Conservation (phyloP, 2,113 vertebrate genomes). For the Macrotis lagotis region DNA sequence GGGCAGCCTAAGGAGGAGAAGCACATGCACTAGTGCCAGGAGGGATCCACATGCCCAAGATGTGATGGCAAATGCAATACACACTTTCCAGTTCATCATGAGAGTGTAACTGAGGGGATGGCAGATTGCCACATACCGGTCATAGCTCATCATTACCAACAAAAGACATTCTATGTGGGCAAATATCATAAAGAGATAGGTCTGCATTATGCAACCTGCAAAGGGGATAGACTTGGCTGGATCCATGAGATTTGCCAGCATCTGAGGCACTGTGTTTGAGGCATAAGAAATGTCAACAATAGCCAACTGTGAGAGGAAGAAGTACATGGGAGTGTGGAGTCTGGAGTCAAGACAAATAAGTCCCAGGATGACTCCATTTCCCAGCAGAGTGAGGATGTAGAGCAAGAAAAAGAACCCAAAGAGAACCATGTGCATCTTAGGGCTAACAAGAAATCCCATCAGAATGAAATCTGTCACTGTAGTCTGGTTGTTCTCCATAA, state of each 20-base stretch:
- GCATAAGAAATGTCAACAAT: slow-evolving; percentile 64
- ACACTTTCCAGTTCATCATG: slow-evolving; percentile 60
- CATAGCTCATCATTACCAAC: slow-evolving; percentile 74
- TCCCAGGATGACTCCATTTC: slow-evolving; percentile 64
- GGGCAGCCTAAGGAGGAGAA: slow-evolving; percentile 57
- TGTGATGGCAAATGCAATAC: not conserved
- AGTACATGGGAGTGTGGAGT: slow-evolving; percentile 76
- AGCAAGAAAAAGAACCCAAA: slow-evolving; percentile 68
- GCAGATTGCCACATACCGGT: slow-evolving; percentile 68
- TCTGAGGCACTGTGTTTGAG: slow-evolving; percentile 66
- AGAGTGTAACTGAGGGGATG: slow-evolving; percentile 54
- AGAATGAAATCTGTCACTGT: slow-evolving; percentile 54
- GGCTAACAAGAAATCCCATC: slow-evolving; percentile 52
- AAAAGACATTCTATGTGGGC: slow-evolving; percentile 62
- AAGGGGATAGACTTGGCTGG: slow-evolving; percentile 61
- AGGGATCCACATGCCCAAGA: slow-evolving; percentile 56
- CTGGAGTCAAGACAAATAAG: slow-evolving; percentile 61
- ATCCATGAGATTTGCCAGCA: slow-evolving; percentile 59
- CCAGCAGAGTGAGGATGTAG: slow-evolving; percentile 56
- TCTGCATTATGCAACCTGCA: slow-evolving; percentile 62
- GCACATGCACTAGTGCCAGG: slow-evolving; percentile 34
- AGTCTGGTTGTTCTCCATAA: slow-evolving; percentile 57
- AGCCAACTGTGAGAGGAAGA: slow-evolving; percentile 72
- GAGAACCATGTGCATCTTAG: slow-evolving; percentile 23
- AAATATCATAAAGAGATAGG: slow-evolving; percentile 55